phyloP scores from a whole-genome alignment of 2,888 invertebrate species.

The Mechanitis messenoides region DNA sequence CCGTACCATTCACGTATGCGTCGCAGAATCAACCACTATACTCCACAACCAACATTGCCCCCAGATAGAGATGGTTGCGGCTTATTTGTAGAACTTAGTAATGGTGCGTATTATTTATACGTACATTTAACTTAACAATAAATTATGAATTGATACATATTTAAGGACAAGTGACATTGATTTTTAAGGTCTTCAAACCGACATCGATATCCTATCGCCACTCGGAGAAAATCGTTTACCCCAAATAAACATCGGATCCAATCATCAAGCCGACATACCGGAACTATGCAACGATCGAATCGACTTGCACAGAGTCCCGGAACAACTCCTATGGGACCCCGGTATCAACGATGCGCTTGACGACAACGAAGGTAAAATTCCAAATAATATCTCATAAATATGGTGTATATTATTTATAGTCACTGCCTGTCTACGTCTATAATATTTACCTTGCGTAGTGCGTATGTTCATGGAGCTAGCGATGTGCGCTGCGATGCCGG shows the following conservation, averaged over 20 bases:
- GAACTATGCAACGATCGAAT: constrained; percentile 66
- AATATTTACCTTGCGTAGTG: constrained; percentile 70
- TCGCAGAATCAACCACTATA: constrained; percentile 79
- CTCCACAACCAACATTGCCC: constrained; percentile 95
- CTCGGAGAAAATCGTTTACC: constrained; percentile 75
- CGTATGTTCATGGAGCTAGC: constrained; percentile 96
- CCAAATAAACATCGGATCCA: constrained; percentile 90
- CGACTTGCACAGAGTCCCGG: constrained; percentile 76
- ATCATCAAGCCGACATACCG: constrained; percentile 91
- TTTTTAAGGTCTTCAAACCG: constrained; percentile 31
- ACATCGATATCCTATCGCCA: constrained; percentile 53
- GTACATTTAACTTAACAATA: neutral
- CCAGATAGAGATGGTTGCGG: constrained; percentile 94
- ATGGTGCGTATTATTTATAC: constrained; percentile 40
- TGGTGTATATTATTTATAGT: too few relatives aligned
- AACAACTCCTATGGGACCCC: constrained; percentile 92
- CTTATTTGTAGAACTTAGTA: constrained; percentile 79
- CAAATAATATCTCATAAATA: too few relatives aligned
- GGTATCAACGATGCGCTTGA: constrained; percentile 82
- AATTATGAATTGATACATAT: neutral
- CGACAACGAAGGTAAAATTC: constrained; percentile 82
- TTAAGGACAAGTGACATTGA: neutral
- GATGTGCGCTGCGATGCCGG: constrained; percentile 95
- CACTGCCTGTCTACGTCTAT: neutral
- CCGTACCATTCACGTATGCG: constrained; percentile 70